phyloP scores from a whole-genome alignment of 2,888 invertebrate genomes.

The Nemapogon koenigi region DNA sequence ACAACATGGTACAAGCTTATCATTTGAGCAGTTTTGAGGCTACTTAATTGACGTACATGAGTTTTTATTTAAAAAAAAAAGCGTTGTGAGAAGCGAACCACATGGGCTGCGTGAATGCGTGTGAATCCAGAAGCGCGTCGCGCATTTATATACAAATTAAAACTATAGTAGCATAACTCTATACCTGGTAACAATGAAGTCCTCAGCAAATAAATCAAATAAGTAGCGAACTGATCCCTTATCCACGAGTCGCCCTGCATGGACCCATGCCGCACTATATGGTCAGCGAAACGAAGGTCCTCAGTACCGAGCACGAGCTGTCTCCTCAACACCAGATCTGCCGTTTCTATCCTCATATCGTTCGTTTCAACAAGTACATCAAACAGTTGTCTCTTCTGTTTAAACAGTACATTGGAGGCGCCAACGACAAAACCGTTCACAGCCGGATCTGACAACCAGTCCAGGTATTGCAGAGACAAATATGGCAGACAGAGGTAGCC shows the following conservation, averaged over 20 bases:
- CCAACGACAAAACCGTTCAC: slow-evolving; percentile 90
- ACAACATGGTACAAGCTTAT: no score
- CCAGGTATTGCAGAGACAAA: slow-evolving; percentile 92
- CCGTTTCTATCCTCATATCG: slow-evolving; percentile 82
- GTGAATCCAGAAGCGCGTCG: no score
- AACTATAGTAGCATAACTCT: slow-evolving; percentile 12
- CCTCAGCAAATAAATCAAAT: slow-evolving; percentile 80
- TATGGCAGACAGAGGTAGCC: slow-evolving; percentile 96
- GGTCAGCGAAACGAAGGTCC: slow-evolving; percentile 95
- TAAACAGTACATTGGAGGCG: slow-evolving; percentile 98
- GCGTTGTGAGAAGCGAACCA: no score
- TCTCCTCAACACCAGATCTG: slow-evolving; percentile 79
- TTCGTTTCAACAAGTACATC: slow-evolving; percentile 93
- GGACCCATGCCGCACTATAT: slow-evolving; percentile 76
- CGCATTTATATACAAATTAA: background rate
- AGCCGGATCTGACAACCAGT: slow-evolving; percentile 85
- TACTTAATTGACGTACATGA: no score
- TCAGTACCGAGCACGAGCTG: slow-evolving; percentile 91
- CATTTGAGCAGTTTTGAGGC: no score
- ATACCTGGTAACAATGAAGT: slow-evolving; percentile 79
- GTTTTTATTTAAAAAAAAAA: no score
- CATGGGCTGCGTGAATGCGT: no score
- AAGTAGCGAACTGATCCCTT: slow-evolving; percentile 89
- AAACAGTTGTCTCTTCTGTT: slow-evolving; percentile 90
- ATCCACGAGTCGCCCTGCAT: slow-evolving; percentile 96